Evolutionary conservation across 2,888 invertebrate genomes (phyloP), one percentile per base, ranked within the genome.

Genomic region (Alloplasta piceator): DNA sequence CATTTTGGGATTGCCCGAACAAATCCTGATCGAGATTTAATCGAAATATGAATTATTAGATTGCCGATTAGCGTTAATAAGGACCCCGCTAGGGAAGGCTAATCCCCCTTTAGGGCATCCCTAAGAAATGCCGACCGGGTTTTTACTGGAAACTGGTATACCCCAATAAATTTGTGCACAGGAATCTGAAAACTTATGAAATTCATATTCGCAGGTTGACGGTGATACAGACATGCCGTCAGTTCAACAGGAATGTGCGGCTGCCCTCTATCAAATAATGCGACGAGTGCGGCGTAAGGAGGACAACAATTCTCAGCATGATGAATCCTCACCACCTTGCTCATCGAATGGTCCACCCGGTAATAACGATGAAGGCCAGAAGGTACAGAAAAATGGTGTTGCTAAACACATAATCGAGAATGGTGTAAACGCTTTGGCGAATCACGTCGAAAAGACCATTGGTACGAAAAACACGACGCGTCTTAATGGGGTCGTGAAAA

Each of bases 171-270:
- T 26, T 26, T 26, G 1, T 26, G 26, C 26, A 26, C 26, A 3
- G 26, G 26, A 26, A 26, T 26, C 26, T 26, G 3, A 26, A 26
- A 26, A 26, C 3, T 1, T 26, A 26, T 26, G 26, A 26, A 26
- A 26, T 26, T 26, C 26, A 26, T 26, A 26, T 26, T 66, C 3
- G 1, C 82, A 97, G 97, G 96, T 97, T 78, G 97, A 97, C 88
- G 97, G 97, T 0, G 97, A 97, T 87, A 97, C 97, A 0, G 97
- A 97, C 87, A 95, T 96, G 6, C 92, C 94, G 0, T 95, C 95
- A 6, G 97, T 97, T 0, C 96, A 96, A 88, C 94, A 95, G 38
- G 97, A 97, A 89, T 97, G 97, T 92, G 94, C 95, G 68, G 93
- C 94, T 38, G 94, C 96, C 0, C 93, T 97, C 38, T 93, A 94